These are phyloP conservation scores for Euproctis similis DNA, from an alignment of 2,888 invertebrate species.

Conservation along the genomic window DNA sequence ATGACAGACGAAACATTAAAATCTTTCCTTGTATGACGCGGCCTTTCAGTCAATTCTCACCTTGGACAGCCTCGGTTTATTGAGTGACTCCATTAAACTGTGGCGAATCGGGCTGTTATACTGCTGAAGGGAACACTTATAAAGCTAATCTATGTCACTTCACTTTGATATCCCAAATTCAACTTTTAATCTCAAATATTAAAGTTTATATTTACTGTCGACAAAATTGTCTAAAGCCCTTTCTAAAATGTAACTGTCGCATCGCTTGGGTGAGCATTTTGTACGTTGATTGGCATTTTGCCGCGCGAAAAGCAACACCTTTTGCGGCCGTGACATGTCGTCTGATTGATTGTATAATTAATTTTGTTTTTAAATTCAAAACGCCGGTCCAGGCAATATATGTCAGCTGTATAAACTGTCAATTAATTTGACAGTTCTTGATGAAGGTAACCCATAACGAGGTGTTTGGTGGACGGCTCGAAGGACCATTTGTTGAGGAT, in stretches of 20 bases:
- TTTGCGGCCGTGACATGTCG: conserved; percentile 62
- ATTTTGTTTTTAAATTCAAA: conserved; percentile 68
- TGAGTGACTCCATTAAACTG: conserved; percentile 62
- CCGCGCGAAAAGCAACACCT: conserved; percentile 72
- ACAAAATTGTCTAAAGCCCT: conserved; percentile 17
- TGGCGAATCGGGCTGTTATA: conserved; percentile 65
- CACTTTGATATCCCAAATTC: conserved; percentile 10
- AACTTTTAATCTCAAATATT: conserved; percentile 22
- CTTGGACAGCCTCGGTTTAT: conserved; percentile 54
- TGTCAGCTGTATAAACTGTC: conserved; percentile 61
- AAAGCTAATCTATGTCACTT: conserved; percentile 19
- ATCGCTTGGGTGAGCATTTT: conserved; percentile 59
- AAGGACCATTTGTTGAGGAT: too few species aligned
- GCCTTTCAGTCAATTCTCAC: conserved; percentile 58
- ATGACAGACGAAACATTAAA: conserved; percentile 64
- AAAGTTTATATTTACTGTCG: conserved; percentile 28
- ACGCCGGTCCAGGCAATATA: conserved; percentile 47
- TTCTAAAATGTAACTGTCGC: conserved; percentile 20
- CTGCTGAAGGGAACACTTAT: conserved; percentile 32
- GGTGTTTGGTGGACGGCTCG: conserved; percentile 51
- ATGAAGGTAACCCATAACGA: conserved; percentile 61
- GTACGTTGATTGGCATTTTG: conserved; percentile 66
- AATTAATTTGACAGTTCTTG: conserved; percentile 69
- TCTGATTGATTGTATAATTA: conserved; percentile 73
- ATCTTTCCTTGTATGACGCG: conserved; percentile 52